phyloP scores from a whole-genome alignment of 2,113 vertebrate species.

The Heptranchias perlo region DNA sequence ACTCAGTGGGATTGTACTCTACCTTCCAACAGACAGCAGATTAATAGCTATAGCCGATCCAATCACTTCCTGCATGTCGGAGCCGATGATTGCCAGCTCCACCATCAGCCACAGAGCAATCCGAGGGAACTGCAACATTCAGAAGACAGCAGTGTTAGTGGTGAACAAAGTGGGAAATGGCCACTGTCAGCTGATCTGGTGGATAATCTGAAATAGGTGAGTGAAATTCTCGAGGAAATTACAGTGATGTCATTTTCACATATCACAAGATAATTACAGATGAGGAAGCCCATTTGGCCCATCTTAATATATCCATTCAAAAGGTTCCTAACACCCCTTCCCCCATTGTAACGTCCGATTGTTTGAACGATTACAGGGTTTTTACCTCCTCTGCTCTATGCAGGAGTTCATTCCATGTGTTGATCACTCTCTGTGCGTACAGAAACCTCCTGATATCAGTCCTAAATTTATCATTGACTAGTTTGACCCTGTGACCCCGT shows the following conservation, averaged over 20 bases:
- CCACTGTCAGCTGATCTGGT: neutral
- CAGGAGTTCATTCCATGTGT: too few relatives aligned
- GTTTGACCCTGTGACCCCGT: too few relatives aligned
- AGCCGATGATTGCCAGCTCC: slow-evolving; percentile 88
- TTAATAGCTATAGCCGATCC: slow-evolving; percentile 92
- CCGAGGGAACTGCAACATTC: slow-evolving; percentile 67
- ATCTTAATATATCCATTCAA: neutral
- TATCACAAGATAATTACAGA: neutral
- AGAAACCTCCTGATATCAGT: too few relatives aligned
- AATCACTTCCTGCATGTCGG: slow-evolving; percentile 97
- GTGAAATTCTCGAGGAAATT: neutral
- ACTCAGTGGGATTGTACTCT: slow-evolving; percentile 38
- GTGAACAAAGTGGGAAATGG: neutral
- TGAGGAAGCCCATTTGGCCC: neutral
- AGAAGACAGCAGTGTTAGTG: neutral
- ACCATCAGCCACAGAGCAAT: slow-evolving; percentile 92
- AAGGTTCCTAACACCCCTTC: neutral
- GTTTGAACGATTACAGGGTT: neutral
- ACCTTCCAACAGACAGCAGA: slow-evolving; percentile 83
- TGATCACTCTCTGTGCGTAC: too few relatives aligned
- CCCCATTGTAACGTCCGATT: neutral
- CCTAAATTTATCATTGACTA: too few relatives aligned
- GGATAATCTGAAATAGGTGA: neutral
- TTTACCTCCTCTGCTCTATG: neutral
- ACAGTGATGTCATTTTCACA: neutral